Base-by-base conservation (phyloP, 2,113 vertebrate species). In the Aphyosemion australe region DNA sequence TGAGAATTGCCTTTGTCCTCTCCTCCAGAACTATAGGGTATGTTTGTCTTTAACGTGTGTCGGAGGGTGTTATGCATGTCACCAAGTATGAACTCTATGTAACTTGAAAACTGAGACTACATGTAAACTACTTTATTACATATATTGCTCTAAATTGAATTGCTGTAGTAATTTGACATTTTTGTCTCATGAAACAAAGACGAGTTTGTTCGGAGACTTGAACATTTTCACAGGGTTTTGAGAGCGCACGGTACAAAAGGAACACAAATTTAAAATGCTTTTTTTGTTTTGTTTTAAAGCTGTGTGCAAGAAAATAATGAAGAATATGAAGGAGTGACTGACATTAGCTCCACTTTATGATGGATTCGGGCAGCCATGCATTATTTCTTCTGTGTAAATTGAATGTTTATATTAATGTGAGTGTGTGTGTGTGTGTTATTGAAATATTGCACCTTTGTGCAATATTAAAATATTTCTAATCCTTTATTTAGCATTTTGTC, bases 51-150 rank as follows among this genome's bases (percentile, higher is more conserved):
- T n/a, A n/a, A n/a, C n/a, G n/a, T n/a, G 79, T 69, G 65, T 78
- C 42, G 55, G 78, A 80, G 74, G 65, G 67, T 86, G 73, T 86
- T 86, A 60, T 87, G 88, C 86, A 88, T 88, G 87, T 87, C 71
- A 76, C 60, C 76, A 69, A 65, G 78, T 81, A 64, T 60, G 83
- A 82, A 52, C 72, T 60, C 79, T 85, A 52, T 75, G 74, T 78
- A 70, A 43, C 74, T 61, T 65, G 59, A 63, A 71, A 84, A 70
- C 19, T 72, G 60, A 73, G 64, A 79, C 52, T 69, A 71, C 68
- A 72, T 68, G 61, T 61, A 72, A 77, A 49, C 42, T 52, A 49
- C 37, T 60, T 74, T 53, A 45, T 34, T 50, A 6, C 48, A 57
- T 57, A 2, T 1, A 5, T 58, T 0, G 31, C 37, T 66, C 45